phyloP scores from a whole-genome alignment of 2,888 invertebrate species.

The Glaucopsyche alexis region DNA sequence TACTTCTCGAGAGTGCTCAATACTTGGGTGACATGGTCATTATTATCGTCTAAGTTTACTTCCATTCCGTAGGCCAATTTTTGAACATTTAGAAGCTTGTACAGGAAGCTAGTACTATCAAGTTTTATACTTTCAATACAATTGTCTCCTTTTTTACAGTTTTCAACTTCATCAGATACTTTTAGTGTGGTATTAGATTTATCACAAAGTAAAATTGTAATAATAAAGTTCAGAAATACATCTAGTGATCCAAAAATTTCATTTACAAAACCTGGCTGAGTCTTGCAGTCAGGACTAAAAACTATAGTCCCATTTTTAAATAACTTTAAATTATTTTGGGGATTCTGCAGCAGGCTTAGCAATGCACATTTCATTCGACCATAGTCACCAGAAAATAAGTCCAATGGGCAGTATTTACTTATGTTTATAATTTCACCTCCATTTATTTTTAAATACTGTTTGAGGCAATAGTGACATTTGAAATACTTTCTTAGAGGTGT shows the following conservation, averaged over 20 bases:
- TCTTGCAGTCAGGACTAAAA: constrained; percentile 50
- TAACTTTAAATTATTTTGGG: constrained; percentile 83
- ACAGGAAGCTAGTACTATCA: constrained; percentile 46
- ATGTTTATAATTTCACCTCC: constrained; percentile 69
- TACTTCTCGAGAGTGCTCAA: constrained; percentile 46
- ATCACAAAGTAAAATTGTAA: constrained; percentile 52
- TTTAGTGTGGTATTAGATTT: constrained; percentile 36
- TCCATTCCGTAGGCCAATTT: constrained; percentile 49
- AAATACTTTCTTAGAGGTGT: constrained; percentile 51
- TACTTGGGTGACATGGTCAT: constrained; percentile 53
- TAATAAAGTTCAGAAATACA: constrained; percentile 58
- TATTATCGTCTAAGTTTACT: constrained; percentile 38
- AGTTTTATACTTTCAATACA: constrained; percentile 47
- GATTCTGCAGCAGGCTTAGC: constrained; percentile 70
- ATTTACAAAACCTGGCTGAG: constrained; percentile 47
- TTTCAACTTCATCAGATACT: constrained; percentile 36
- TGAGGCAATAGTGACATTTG: constrained; percentile 80
- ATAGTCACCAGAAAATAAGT: constrained; percentile 83
- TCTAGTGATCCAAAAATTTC: constrained; percentile 47
- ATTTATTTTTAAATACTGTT: constrained; percentile 78
- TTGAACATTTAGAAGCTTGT: constrained; percentile 57
- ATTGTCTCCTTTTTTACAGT: constrained; percentile 32
- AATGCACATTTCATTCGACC: constrained; percentile 78
- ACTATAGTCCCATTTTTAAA: constrained; percentile 68
- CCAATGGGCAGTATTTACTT: constrained; percentile 85